These are phyloP conservation scores for Mesaphorura yosii DNA, from an alignment of 1,140 invertebrate species.

Conservation along the genomic window DNA sequence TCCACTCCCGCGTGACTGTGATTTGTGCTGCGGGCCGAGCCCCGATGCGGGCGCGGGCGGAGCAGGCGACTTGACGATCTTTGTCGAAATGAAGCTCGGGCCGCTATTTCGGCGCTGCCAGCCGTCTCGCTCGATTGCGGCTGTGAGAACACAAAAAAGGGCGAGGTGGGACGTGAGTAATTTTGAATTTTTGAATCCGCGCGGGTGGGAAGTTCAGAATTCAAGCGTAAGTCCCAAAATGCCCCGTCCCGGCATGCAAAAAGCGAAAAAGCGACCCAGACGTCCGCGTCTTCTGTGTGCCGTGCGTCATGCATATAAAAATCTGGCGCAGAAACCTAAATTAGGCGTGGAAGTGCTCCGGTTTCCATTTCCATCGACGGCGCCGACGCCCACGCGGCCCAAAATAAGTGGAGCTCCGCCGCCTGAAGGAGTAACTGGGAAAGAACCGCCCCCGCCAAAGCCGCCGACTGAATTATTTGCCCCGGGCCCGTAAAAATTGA, in stretches of 20 bases:
- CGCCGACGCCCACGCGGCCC: background rate
- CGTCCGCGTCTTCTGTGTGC: too few relatives aligned
- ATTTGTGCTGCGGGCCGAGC: constrained; percentile 28
- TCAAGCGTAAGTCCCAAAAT: background rate
- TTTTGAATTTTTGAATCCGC: background rate
- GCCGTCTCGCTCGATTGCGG: constrained; percentile 11
- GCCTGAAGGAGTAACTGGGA: background rate
- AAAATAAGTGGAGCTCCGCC: too few relatives aligned
- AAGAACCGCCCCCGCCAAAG: background rate
- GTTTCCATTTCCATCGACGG: constrained; percentile 33
- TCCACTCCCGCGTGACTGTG: too few relatives aligned
- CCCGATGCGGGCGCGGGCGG: background rate
- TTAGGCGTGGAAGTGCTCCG: constrained; percentile 80
- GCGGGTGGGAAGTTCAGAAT: background rate
- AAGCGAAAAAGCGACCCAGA: constrained; percentile 6
- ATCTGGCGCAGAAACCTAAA: constrained; percentile 68
- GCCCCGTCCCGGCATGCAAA: background rate
- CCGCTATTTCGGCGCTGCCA: constrained; percentile 12
- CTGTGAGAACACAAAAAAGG: constrained; percentile 4
- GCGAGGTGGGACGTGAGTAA: constrained; percentile 1
- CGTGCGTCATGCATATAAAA: constrained; percentile 18
- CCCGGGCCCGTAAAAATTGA: constrained; percentile 8
- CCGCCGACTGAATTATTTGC: background rate
- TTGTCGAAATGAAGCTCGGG: too few relatives aligned
- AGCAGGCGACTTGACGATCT: too few relatives aligned